Conservation (phyloP, 1,140 invertebrate genomes). For the Micrasema minimum region DNA sequence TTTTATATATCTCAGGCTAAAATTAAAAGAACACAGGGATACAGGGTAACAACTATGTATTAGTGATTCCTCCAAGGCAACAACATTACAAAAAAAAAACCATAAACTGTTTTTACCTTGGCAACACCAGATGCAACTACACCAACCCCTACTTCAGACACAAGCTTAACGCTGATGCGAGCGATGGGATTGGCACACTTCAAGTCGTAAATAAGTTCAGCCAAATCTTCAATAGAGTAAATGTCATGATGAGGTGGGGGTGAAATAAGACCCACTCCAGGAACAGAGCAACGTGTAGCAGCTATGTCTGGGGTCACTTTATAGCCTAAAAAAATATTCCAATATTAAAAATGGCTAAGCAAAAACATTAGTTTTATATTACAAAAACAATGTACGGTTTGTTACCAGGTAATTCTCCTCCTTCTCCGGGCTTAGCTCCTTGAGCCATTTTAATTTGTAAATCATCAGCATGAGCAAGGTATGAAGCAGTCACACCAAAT, state of each 20-base stretch:
- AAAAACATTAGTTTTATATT: no score
- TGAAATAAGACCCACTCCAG: conserved; percentile 98
- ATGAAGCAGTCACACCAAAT: conserved; percentile 98
- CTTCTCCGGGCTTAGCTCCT: conserved; percentile 96
- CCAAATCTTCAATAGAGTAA: conserved; percentile 99
- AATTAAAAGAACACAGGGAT: no score
- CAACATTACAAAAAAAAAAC: no score
- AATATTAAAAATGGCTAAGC: conserved; percentile 9
- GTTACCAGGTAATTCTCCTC: conserved; percentile 92
- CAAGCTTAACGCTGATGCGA: conserved; percentile 96
- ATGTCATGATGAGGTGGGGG: conserved; percentile 99
- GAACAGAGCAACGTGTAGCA: conserved; percentile 92
- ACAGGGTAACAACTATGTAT: no score
- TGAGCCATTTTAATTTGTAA: conserved; percentile 99
- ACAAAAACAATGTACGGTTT: conserved; percentile 50
- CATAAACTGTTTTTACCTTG: conserved; percentile 74
- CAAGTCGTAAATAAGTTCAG: conserved; percentile 98
- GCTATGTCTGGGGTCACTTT: conserved; percentile 96
- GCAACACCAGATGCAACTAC: conserved; percentile 98
- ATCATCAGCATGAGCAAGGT: conserved; percentile 96
- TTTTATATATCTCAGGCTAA: no score
- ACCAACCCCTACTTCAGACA: conserved; percentile 98
- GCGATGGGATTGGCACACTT: conserved; percentile 97
- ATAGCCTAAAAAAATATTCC: conserved; percentile 59
- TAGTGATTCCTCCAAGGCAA: no score